Conservation (phyloP, 2,113 vertebrate genomes). For the Plecotus auritus region DNA sequence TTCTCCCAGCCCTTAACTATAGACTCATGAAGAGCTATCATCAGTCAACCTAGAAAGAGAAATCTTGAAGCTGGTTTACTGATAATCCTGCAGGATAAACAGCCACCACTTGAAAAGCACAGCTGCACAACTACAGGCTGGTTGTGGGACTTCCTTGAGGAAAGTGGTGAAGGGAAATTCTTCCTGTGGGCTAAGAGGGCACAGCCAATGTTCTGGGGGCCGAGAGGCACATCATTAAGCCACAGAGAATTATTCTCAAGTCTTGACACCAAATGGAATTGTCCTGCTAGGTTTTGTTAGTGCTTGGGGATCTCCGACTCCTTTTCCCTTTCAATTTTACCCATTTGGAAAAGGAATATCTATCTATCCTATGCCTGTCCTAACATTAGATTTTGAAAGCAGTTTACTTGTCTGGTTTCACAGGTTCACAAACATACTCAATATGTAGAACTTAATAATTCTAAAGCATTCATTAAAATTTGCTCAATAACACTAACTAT, state of each 20-base stretch:
- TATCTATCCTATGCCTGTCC: neutral
- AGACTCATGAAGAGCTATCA: neutral
- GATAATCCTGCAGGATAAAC: neutral
- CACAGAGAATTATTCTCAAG: neutral
- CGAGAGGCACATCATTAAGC: neutral
- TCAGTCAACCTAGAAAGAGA: neutral
- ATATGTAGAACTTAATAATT: neutral
- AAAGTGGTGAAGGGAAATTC: neutral
- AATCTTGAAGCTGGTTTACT: neutral
- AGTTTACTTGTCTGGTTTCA: neutral
- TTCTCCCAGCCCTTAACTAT: neutral
- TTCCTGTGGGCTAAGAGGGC: accelerated
- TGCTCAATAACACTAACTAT: too few relatives aligned
- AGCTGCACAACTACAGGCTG: neutral
- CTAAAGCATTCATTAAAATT: neutral
- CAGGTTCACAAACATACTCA: neutral
- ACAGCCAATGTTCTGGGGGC: neutral
- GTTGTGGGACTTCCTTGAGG: neutral
- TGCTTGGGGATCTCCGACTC: neutral
- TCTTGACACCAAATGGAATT: neutral
- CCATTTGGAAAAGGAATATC: neutral
- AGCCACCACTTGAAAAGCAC: neutral
- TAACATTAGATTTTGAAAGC: neutral
- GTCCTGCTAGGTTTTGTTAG: neutral
- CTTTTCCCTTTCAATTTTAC: neutral